These are phyloP conservation scores for Cyanoliseus patagonus DNA, from an alignment of 2,113 vertebrate genomes.

Conservation along the genomic window DNA sequence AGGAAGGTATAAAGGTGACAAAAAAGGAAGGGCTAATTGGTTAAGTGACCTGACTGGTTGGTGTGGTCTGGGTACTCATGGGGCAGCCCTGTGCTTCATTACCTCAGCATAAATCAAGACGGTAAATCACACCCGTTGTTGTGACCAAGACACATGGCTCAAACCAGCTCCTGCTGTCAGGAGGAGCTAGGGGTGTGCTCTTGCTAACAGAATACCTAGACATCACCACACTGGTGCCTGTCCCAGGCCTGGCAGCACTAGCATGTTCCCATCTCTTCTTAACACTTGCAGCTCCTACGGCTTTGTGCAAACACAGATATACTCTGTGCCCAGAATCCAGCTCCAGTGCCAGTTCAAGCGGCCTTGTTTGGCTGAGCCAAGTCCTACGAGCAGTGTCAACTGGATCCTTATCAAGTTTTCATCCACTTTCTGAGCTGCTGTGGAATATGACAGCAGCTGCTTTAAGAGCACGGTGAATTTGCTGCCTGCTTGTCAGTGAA, in stretches of 20 bases:
- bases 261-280: neutral
- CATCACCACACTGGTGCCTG: neutral
- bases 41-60: neutral
- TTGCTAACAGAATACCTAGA: neutral
- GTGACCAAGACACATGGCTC: neutral
- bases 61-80: neutral
- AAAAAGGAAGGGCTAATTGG: neutral
- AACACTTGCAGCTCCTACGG: neutral
- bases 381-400: neutral
- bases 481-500: neutral
- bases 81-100: neutral
- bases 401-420: neutral
- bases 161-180: neutral
- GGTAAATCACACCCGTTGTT: neutral
- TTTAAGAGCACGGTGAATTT: neutral
- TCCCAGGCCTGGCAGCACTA: neutral
- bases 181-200: neutral
- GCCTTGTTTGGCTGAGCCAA: neutral
- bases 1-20: neutral
- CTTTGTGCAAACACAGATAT: neutral
- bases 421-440: neutral
- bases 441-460: neutral
- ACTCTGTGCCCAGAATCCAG: neutral
- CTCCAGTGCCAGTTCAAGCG: neutral
- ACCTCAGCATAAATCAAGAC: neutral